Evolutionary conservation across 2,113 vertebrate species (phyloP).

Genomic region (Pomatorhinus ruficollis): DNA sequence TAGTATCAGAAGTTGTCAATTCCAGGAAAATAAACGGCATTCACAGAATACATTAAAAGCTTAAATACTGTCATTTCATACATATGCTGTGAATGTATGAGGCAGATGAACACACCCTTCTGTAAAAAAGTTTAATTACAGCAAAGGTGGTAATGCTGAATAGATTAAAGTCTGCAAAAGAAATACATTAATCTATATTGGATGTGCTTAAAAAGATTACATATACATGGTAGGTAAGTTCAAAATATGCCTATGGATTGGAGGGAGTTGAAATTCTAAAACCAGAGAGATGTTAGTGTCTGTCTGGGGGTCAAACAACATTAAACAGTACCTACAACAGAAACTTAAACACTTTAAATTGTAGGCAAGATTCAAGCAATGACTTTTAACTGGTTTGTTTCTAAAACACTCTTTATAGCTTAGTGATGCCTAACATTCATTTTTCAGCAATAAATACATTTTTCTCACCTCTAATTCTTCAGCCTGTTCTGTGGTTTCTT

Average conservation of each 20-base stretch:
- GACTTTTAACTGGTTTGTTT: not conserved
- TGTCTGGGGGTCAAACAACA: not conserved
- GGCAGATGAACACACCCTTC: not conserved
- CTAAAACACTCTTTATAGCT: not conserved
- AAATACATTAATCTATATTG: not conserved
- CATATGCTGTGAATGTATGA: not conserved
- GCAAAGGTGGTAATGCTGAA: not conserved
- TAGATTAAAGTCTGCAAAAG: not conserved
- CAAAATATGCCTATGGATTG: not conserved
- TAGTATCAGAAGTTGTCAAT: not conserved
- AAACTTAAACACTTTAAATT: not conserved
- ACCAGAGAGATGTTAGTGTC: not conserved
- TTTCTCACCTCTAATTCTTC: conserved; percentile 88
- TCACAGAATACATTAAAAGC: not conserved
- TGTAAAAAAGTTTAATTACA: not conserved
- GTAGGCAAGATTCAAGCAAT: not conserved
- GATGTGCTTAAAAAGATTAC: not conserved
- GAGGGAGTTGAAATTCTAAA: not conserved
- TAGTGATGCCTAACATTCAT: not conserved
- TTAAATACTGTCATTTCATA: not conserved
- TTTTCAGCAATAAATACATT: not conserved
- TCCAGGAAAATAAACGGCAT: not conserved
- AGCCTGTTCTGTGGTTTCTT: conserved; percentile 82
- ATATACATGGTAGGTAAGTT: not conserved
- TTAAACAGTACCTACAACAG: not conserved